Evolutionary conservation across 2,888 invertebrate genomes (phyloP), one percentile per base, ranked within the genome.

Genomic region (Omphaloscelis lunosa): DNA sequence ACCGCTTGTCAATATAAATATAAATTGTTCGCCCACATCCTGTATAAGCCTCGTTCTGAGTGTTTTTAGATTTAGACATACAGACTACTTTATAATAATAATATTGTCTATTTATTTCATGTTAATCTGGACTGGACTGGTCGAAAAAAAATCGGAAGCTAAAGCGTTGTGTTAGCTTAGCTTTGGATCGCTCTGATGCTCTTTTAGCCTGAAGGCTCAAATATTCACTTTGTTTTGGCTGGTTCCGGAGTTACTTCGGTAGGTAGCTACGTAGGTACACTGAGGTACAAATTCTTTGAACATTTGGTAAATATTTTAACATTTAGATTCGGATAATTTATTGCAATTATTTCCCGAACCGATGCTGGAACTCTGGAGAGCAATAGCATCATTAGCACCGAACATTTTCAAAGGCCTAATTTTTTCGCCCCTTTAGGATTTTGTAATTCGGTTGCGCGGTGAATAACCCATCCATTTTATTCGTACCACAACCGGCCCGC

Each of bases 1-100:
- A 68, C 70, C 45, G 62, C 70, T 66, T 82, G 80, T 82, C 83
- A 77, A 67, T 82, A 70, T 58, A 61, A 80, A 82, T 80, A 75
- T 61, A 62, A 62, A 77, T 76, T 76, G 56, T 82, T 66, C 66
- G 61, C 77, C 66, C 61, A 80, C 61, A 79, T 75, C 68, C 79
- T 53, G 79, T 53, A 2, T n/a, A n/a, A 39, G 72, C 39, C 29
- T 71, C 15, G 15, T 53, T 62, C 27, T 29, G 56, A 58, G 41
- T 51, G 15, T 20, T 75, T 77, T 27, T 58, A 51, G 56, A 41
- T 68, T 51, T 34, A 58, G 34, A 27, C 39, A 15, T 51, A 56
- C 17, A 45, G 27, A 29, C n/a, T 56, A 62, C 72, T 66, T 72
- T 48, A 56, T 23, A 12, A 41, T 34, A 41, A 58, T 29, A 41